Evolutionary conservation across 2,797 vertebrate genomes (phyloP).

Genomic region (Silurus aristotelis): DNA sequence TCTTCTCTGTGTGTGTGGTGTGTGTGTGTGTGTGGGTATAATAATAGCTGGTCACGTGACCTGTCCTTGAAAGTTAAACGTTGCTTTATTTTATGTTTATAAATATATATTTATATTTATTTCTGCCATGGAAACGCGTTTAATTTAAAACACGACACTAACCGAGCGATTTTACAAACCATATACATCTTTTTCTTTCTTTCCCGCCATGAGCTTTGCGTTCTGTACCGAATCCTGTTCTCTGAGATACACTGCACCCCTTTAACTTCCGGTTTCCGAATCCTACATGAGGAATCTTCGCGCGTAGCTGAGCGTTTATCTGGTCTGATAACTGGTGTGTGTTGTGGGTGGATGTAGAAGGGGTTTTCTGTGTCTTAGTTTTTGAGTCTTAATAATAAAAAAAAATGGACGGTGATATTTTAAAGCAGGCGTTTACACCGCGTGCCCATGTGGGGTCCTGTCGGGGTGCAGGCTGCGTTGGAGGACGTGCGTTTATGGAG

Average conservation of each 20-base stretch:
- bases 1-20: not conserved
- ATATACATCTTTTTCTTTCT: not conserved
- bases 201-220: constrained; percentile 18
- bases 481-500: not conserved
- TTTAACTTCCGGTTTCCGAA: not conserved
- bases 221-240: not conserved
- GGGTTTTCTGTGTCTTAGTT: too few relatives aligned
- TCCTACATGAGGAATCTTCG: not conserved
- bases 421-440: not conserved
- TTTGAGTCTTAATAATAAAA: too few relatives aligned
- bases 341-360: too few relatives aligned
- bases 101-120: not conserved
- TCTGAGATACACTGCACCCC: not conserved
- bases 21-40: not conserved
- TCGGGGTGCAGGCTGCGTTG: not conserved
- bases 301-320: too few relatives aligned
- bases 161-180: not conserved
- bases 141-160: not conserved
- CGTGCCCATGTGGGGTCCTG: too few relatives aligned
- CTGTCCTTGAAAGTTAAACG: constrained; percentile 67
- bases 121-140: not conserved
- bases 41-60: not conserved
- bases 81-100: not conserved
- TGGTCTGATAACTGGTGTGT: not conserved
- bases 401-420: not conserved